Evolutionary conservation across 2,888 invertebrate genomes (phyloP), one percentile per base, ranked within the genome.

Genomic region (Germaria angustata): DNA sequence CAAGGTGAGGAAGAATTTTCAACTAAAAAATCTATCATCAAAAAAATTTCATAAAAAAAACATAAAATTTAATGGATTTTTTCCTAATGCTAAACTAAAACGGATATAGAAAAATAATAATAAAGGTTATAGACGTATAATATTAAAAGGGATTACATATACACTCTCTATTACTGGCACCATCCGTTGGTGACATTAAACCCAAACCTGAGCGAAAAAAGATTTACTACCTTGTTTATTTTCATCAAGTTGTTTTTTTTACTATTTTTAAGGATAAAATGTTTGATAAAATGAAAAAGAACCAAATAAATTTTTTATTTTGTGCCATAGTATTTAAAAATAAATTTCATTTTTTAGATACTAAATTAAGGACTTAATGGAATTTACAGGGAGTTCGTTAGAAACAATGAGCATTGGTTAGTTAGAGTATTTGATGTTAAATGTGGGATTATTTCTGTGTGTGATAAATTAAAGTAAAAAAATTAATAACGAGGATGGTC

Each of bases 31-130:
- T n/a, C n/a, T n/a, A n/a, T n/a, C n/a, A n/a, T n/a, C n/a, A n/a
- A n/a, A n/a, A n/a, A n/a, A n/a, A n/a, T n/a, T n/a, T n/a, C n/a
- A n/a, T n/a, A n/a, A n/a, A n/a, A n/a, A n/a, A n/a, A n/a, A n/a
- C n/a, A n/a, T n/a, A 80, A 80, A 73, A 73, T 59, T 77, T 80
- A 84, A 84, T 80, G 77, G 84, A 84, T 69, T 83, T 76, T 53
- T 69, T 51, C 22, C 24, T 49, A n/a, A 6, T 51, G 6, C 2
- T 28, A 24, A 11, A 11, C n/a, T 11, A 15, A 15, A 39, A 39
- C 15, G 20, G 15, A 36, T 65, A 55, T 1, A 65, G 5, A 72
- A 68, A 78, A 75, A 44, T 13, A 17, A 17, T 7, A 53, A 46
- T 6, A 32, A 36, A 15, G 3, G 44, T n/a, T 0, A 3, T 8